Base-by-base conservation (phyloP, 2,113 vertebrate species). In the Nothocercus nigrocapillus region DNA sequence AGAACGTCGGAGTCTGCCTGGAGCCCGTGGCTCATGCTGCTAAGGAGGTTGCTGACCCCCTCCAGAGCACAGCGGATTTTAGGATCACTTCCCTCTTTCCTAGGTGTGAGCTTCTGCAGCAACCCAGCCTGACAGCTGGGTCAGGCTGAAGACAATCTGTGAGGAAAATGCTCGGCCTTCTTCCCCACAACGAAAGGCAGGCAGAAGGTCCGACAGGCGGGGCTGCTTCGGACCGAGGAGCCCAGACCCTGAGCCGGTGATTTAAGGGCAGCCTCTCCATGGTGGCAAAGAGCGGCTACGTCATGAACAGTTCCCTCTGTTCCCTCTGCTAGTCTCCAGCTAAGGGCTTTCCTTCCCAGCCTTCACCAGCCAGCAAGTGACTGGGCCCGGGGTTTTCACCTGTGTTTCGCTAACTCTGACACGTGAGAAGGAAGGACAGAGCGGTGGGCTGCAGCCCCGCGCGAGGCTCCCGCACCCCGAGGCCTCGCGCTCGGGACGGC, bases 131-230 rank as follows among this genome's bases (percentile, higher is more conserved):
- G 8, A 58, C 87, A 66, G 21, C 25, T 58, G 58, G 54, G n/a
- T n/a, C n/a, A n/a, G n/a, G n/a, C 13, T n/a, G 49, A 76, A 54
- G 40, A 64, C 28, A 69, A 63, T 27, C 11, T 36, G 38, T 49
- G 56, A 0, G n/a, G 36, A 86, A 70, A 88, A 77, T 32, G 54
- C 47, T 32, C 15, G 78, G 32, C 68, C 42, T 54, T 36, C 54
- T 59, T 58, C 67, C 9, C 21, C 51, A 51, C n/a, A 18, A 22
- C 19, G 79, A 45, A 22, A 81, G 0, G 0, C 9, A 68, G 54
- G 15, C 21, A 67, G 73, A 85, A 74, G 51, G 22, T 51, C 13
- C 67, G 36, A 79, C 38, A 38, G 1, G 1, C 6, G 44, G 44
- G 36, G 25, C 19, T 63, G 40, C 51, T 45, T 49, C 25, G 73